Conservation (phyloP, 2,888 invertebrate genomes). For the Leptinotarsa rubiginosa region DNA sequence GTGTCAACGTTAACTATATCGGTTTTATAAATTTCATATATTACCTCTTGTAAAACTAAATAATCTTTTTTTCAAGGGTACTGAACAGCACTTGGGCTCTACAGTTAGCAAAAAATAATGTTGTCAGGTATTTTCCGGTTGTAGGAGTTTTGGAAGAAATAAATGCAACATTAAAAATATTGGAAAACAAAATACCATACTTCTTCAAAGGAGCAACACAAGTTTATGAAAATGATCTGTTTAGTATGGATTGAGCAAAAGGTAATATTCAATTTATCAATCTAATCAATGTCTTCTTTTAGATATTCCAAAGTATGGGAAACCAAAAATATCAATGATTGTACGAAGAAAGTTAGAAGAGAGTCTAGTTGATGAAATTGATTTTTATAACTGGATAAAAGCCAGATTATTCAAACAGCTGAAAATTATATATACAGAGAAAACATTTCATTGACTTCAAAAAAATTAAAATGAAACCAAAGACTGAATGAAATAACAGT, state of each 20-base stretch:
- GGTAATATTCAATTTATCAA: background rate
- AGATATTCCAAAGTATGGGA: conserved; percentile 48
- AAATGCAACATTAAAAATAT: conserved; percentile 68
- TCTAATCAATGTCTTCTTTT: conserved; percentile 35
- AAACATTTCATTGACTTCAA: conserved; percentile 45
- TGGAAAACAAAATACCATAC: conserved; percentile 69
- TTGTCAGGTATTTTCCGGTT: conserved; percentile 70
- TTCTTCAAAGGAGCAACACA: conserved; percentile 71
- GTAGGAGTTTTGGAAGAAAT: conserved; percentile 73
- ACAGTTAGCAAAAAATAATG: conserved; percentile 69
- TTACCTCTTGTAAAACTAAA: too few relatives aligned
- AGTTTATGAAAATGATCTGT: conserved; percentile 68
- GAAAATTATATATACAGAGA: conserved; percentile 51
- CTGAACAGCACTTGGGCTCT: conserved; percentile 71
- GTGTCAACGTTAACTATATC: too few relatives aligned
- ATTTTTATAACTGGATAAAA: conserved; percentile 72
- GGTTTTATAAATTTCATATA: background rate
- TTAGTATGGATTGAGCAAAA: conserved; percentile 59
- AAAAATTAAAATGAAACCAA: conserved; percentile 14
- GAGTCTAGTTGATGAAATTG: conserved; percentile 68
- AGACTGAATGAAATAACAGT: conserved; percentile 17
- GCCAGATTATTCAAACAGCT: conserved; percentile 64
- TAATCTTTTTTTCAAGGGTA: conserved; percentile 58
- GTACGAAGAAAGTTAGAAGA: conserved; percentile 57
- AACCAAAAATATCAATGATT: conserved; percentile 40